Evolutionary conservation across 1,140 invertebrate genomes (phyloP), one percentile per base, ranked within the genome.

Genomic region (Psilanteris sp.): DNA sequence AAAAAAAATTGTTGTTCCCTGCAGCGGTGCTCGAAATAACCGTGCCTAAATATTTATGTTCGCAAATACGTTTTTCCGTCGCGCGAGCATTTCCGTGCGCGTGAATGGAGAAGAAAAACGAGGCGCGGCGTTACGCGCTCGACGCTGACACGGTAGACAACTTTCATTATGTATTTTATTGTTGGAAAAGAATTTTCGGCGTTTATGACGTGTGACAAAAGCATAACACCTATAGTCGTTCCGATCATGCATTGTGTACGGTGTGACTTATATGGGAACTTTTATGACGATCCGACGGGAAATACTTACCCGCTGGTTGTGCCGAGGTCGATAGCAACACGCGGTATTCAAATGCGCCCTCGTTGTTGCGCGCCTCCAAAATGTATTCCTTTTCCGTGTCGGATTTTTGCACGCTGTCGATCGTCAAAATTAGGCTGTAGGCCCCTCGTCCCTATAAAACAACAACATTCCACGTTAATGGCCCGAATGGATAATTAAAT

Each of bases 321-420:
- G 92, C 88, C 81, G 91, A 91, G 8, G 92, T 93, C 66, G 93
- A 94, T 68, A 95, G 91, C 29, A 90, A 81, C 29, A 95, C 89
- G 7, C 79, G 81, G 78, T 94, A 94, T 37, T 91, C 89, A 48
- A 90, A 87, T 20, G 85, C 78, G 26, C 94, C 94, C 54, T 92
- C 88, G 6, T 89, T 89, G 79, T 94, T 95, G 70, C 85, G 85
- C 1, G 93, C 93, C 20, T 87, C 88, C 59, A 95, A 85, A 72
- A 90, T 85, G 83, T 93, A 94, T 0, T 89, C 89, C 36, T 91
- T 91, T 16, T 94, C 93, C 0, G 93, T 94, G 74, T 94, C 93
- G 52, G 93, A 92, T 67, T 93, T 93, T n/a, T 91, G 91, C 22
- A 95, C 90, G 10, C 88, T 89, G 4, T 91, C 88, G 61, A 95